Evolutionary conservation across 2,797 vertebrate genomes (phyloP).

Genomic region (Notolepis coatsorum): DNA sequence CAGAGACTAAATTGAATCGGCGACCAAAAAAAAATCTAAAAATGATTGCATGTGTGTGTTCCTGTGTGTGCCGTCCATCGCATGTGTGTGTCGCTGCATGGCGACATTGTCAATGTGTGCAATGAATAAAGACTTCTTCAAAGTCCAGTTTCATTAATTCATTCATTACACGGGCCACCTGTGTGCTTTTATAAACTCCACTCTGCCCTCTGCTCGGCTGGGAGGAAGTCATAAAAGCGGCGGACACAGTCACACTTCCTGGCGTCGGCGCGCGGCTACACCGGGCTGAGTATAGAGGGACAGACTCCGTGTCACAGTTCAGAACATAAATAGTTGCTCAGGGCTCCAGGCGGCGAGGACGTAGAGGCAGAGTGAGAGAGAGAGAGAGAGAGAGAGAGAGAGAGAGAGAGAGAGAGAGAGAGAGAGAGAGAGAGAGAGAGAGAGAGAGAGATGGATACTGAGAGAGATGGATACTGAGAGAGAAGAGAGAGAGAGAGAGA

Average conservation of each 20-base stretch:
- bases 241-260: constrained; percentile 53
- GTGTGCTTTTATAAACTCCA: constrained; percentile 13
- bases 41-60: too few species aligned
- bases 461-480: neutral
- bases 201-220: constrained; percentile 23
- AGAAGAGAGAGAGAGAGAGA: neutral
- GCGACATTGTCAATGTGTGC: too few species aligned
- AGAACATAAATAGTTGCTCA: constrained; percentile 82
- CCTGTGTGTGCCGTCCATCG: too few species aligned
- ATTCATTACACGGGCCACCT: too few species aligned
- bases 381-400: constrained; percentile 33
- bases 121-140: too few species aligned
- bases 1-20: too few species aligned
- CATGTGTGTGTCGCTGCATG: too few species aligned
- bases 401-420: neutral
- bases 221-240: constrained; percentile 51
- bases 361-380: constrained; percentile 64
- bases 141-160: too few species aligned
- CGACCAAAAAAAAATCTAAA: too few species aligned
- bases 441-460: neutral
- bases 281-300: constrained; percentile 51
- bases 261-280: constrained; percentile 48
- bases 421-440: neutral
- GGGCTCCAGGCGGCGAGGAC: constrained; percentile 72
- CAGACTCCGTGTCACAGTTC: constrained; percentile 76